These are phyloP conservation scores for Drosophila erecta DNA, from an alignment of 1,140 invertebrate genomes.

Conservation along the genomic window DNA sequence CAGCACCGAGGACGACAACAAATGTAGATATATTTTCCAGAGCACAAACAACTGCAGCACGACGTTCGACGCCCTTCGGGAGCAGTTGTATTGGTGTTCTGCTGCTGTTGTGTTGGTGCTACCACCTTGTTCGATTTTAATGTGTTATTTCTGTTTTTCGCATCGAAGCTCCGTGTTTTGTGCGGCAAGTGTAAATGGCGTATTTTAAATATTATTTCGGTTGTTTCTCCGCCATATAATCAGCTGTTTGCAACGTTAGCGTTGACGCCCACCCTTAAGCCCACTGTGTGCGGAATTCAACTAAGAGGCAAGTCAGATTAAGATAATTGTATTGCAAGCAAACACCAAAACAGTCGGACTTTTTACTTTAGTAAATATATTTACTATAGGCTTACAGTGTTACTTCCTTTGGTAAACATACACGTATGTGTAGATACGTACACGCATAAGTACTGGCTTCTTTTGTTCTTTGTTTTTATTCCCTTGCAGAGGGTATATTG, in stretches of 20 bases:
- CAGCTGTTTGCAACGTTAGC: slow-evolving; percentile 40
- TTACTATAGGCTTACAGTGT: background rate
- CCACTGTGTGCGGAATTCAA: background rate
- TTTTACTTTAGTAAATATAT: too few species aligned
- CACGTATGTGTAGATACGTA: too few species aligned
- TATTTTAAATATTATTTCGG: slow-evolving; percentile 35
- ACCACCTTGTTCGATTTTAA: slow-evolving; percentile 65
- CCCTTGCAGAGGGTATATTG: too few species aligned
- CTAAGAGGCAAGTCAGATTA: slow-evolving; percentile 19
- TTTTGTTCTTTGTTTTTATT: too few species aligned
- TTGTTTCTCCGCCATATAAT: slow-evolving; percentile 35
- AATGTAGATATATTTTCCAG: slow-evolving; percentile 13
- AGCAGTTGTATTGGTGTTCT: slow-evolving; percentile 16
- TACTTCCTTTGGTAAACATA: background rate
- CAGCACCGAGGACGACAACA: slow-evolving; percentile 12
- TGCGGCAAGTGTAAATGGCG: slow-evolving; percentile 15
- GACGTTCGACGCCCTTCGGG: slow-evolving; percentile 58
- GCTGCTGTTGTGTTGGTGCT: slow-evolving; percentile 37
- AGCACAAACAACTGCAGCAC: slow-evolving; percentile 17
- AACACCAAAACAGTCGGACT: background rate
- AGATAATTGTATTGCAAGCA: background rate
- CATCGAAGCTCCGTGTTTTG: slow-evolving; percentile 19
- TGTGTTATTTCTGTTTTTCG: slow-evolving; percentile 38
- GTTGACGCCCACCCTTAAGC: slow-evolving; percentile 23
- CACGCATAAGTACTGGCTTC: too few species aligned